Evolutionary conservation across 2,888 invertebrate genomes (phyloP).

Genomic region (Microdon myrmicae): DNA sequence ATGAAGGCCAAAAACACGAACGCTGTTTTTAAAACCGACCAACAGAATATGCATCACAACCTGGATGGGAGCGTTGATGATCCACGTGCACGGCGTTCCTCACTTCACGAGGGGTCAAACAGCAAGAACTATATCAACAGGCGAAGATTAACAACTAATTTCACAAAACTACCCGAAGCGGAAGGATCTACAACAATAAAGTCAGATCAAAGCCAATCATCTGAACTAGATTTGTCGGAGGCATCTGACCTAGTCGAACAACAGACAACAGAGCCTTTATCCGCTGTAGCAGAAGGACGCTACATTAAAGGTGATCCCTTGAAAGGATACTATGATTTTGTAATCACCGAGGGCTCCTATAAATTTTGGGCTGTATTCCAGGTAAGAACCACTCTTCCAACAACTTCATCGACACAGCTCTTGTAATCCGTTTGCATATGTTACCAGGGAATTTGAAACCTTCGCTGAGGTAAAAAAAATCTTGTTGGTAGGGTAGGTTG

Average conservation of each 20-base stretch:
- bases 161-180: neutral
- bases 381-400: conserved; percentile 67
- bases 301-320: conserved; percentile 74
- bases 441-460: no score
- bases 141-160: neutral
- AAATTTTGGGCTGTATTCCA: conserved; percentile 91
- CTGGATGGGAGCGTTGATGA: conserved; percentile 21
- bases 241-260: conserved; percentile 5
- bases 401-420: conserved; percentile 12
- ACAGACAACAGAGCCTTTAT: conserved; percentile 11
- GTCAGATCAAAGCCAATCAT: neutral
- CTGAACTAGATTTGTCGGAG: conserved; percentile 18
- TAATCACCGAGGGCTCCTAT: conserved; percentile 88
- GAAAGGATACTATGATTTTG: conserved; percentile 85
- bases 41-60: conserved; percentile 6
- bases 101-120: conserved; percentile 7
- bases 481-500: conserved; percentile 7
- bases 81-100: conserved; percentile 36
- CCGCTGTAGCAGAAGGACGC: conserved; percentile 62
- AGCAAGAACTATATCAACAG: no score
- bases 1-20: no score
- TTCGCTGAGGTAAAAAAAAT: conserved; percentile 43
- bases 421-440: conserved; percentile 46
- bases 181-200: conserved; percentile 8
- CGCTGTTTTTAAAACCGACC: no score